Evolutionary conservation across 1,140 invertebrate genomes (phyloP).

Genomic region (Gonatopus flavifemur): DNA sequence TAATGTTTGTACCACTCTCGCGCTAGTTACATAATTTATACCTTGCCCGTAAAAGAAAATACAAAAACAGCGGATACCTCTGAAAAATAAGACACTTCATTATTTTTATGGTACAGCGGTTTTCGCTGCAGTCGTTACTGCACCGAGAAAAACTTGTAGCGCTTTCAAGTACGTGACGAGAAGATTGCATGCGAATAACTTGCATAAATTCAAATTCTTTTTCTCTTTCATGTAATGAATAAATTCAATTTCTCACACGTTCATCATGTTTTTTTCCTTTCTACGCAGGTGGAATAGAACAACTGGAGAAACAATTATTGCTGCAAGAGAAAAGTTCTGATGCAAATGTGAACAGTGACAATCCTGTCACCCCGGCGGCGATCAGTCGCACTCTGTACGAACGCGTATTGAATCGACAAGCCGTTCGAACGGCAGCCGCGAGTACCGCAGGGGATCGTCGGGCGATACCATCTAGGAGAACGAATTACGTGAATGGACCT

Average conservation of each 20-base stretch:
- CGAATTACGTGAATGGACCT: slow-evolving; percentile 46
- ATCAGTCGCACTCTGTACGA: slow-evolving; percentile 75
- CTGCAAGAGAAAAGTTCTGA: slow-evolving; percentile 57
- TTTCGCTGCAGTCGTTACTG: no score
- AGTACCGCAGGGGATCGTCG: not conserved
- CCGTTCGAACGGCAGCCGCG: slow-evolving; percentile 18
- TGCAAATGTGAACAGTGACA: slow-evolving; percentile 27
- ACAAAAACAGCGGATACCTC: no score
- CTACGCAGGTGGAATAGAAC: slow-evolving; percentile 70
- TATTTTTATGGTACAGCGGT: no score
- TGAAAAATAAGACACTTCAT: no score
- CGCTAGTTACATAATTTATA: no score
- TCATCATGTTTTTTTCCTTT: slow-evolving; percentile 9
- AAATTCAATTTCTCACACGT: not conserved
- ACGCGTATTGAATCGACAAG: slow-evolving; percentile 64
- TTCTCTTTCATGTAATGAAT: slow-evolving; percentile 13
- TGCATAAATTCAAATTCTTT: no score
- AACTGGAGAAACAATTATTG: slow-evolving; percentile 76
- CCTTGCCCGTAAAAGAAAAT: no score
- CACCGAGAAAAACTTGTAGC: no score
- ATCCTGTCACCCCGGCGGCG: slow-evolving; percentile 57
- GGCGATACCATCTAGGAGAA: slow-evolving; percentile 17
- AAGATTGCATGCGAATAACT: no score
- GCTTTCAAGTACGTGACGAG: no score
- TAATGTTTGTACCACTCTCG: no score